These are phyloP conservation scores for Biston betularia DNA, from an alignment of 2,888 invertebrate species.

Conservation along the genomic window DNA sequence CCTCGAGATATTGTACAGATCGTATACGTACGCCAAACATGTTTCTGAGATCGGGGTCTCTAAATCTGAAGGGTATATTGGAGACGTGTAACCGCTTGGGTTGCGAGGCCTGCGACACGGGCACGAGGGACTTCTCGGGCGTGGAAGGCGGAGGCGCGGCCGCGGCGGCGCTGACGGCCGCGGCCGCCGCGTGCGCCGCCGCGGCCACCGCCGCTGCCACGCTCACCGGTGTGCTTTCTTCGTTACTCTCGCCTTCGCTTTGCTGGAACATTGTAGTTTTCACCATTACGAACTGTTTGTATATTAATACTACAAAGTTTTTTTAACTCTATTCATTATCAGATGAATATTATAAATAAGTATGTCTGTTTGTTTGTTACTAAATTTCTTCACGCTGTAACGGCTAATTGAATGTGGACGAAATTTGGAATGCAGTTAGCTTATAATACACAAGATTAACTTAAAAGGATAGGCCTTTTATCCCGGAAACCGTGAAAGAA, in stretches of 20 bases:
- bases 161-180: constrained; percentile 60
- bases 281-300: constrained; percentile 1
- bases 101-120: constrained; percentile 86
- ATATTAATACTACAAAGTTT: too few species aligned
- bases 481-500: too few species aligned
- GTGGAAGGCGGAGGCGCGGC: constrained; percentile 65
- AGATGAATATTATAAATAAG: too few species aligned
- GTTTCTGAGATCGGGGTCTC: constrained; percentile 98
- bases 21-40: constrained; percentile 97
- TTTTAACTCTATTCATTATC: too few species aligned
- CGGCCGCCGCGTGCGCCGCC: constrained; percentile 64
- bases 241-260: constrained; percentile 84
- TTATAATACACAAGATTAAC: too few species aligned
- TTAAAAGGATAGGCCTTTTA: too few species aligned
- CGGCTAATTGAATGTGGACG: too few species aligned
- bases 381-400: too few species aligned
- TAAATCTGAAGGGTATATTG: constrained; percentile 99
- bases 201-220: constrained; percentile 66
- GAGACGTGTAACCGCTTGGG: constrained; percentile 99
- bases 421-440: too few species aligned
- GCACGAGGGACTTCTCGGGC: constrained; percentile 83
- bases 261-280: constrained; percentile 54
- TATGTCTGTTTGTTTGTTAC: too few species aligned
- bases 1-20: constrained; percentile 3
- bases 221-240: constrained; percentile 84